Evolutionary conservation across 2,797 vertebrate species (phyloP).

Genomic region (Halcyon leucocephala): DNA sequence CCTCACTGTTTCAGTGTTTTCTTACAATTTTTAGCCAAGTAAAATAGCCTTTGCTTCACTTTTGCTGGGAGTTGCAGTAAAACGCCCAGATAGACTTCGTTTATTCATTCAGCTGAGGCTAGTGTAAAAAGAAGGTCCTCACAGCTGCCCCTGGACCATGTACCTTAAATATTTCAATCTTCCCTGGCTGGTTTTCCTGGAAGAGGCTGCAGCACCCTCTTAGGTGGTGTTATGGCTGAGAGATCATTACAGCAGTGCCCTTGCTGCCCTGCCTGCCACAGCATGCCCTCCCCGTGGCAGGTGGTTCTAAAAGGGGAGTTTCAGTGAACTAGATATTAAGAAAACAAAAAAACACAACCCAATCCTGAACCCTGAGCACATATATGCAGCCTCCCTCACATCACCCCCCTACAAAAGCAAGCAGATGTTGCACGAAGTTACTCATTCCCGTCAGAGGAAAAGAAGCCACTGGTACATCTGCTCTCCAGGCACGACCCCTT

Average conservation of each 20-base stretch:
- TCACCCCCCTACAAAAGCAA: background rate
- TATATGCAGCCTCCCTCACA: background rate
- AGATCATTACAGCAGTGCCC: background rate
- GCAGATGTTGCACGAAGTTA: background rate
- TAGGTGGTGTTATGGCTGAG: background rate
- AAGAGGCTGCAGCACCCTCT: background rate
- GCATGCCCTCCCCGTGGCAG: rapidly evolving
- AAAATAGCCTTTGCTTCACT: background rate
- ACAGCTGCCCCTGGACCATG: background rate
- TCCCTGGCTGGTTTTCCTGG: background rate
- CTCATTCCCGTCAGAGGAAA: background rate
- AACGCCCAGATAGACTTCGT: background rate
- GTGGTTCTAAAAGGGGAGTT: background rate
- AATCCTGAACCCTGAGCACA: background rate
- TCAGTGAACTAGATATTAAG: background rate
- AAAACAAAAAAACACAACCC: background rate
- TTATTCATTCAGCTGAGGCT: background rate
- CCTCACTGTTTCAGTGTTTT: background rate
- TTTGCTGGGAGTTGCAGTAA: background rate
- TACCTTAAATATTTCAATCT: background rate
- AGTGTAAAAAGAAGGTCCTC: background rate
- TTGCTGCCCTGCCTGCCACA: background rate
- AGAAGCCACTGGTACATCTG: background rate
- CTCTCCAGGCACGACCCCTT: background rate
- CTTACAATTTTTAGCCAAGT: background rate